Conservation (phyloP, 2,797 vertebrate genomes). For the Leptatherina wallacei region DNA sequence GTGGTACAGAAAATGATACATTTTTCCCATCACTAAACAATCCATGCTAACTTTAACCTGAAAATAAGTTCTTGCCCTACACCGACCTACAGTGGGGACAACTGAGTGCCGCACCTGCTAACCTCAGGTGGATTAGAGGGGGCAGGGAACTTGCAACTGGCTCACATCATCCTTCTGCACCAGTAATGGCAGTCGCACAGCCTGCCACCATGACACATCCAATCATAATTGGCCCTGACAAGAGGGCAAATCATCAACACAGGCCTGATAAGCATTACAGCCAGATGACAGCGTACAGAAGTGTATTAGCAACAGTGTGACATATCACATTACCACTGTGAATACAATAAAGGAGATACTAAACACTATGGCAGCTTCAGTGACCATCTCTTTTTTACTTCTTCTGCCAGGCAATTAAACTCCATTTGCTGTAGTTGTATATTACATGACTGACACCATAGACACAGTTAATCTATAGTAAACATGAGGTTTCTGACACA, state of each 20-base stretch:
- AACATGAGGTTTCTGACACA: conserved; percentile 36
- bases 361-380: conserved; percentile 93
- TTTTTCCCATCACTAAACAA: conserved; percentile 34
- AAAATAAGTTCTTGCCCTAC: conserved; percentile 60
- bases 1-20: conserved; percentile 12
- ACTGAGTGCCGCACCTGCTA: conserved; percentile 63
- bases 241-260: conserved; percentile 96
- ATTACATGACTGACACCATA: conserved; percentile 86
- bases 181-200: conserved; percentile 82
- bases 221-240: conserved; percentile 98
- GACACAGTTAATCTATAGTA: conserved; percentile 65
- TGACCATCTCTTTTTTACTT: conserved; percentile 91
- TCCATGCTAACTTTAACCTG: conserved; percentile 52
- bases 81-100: conserved; percentile 51
- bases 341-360: conserved; percentile 98
- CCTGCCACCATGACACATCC: conserved; percentile 89
- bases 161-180: conserved; percentile 68
- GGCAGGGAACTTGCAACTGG: conserved; percentile 38
- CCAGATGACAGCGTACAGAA: conserved; percentile 99
- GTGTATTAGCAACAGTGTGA: conserved; percentile 92
- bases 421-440: conserved; percentile 91
- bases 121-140: conserved; percentile 59
- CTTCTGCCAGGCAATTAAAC: conserved; percentile 90
- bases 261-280: conserved; percentile 98
- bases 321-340: conserved; percentile 99